These are phyloP conservation scores for Crocuta crocuta DNA, from an alignment of 2,113 vertebrate genomes.

Conservation along the genomic window DNA sequence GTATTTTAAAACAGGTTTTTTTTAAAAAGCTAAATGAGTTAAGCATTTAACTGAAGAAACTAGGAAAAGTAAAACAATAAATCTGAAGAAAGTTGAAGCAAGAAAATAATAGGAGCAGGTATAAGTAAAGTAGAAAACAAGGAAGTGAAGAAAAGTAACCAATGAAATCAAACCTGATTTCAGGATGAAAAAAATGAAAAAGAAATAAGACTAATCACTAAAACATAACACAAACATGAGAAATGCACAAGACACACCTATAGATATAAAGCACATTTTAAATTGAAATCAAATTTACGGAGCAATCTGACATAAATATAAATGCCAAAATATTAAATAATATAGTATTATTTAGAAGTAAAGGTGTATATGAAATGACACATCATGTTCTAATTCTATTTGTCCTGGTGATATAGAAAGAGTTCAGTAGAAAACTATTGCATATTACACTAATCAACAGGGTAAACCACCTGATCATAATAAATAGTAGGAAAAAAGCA, in stretches of 20 bases:
- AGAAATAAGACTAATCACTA: neutral
- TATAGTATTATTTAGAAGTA: neutral
- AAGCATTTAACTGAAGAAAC: neutral
- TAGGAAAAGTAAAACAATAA: neutral
- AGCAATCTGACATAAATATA: neutral
- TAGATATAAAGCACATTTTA: neutral
- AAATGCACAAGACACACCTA: neutral
- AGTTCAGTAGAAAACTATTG: neutral
- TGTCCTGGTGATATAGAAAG: neutral
- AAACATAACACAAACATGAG: neutral
- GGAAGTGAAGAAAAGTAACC: neutral
- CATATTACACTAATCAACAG: neutral
- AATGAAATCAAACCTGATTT: neutral
- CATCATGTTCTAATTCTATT: neutral
- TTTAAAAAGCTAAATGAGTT: neutral
- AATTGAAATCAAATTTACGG: slow-evolving; percentile 20
- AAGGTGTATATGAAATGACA: slow-evolving; percentile 15
- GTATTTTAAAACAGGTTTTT: neutral
- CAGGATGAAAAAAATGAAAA: neutral
- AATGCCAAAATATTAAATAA: neutral
- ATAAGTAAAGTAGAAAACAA: neutral
- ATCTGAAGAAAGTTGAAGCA: neutral
- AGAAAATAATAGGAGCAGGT: neutral
- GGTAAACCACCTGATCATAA: neutral
- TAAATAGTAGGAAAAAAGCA: neutral